Base-by-base conservation (phyloP, 2,888 invertebrate species). In the Nomada goodeniana region DNA sequence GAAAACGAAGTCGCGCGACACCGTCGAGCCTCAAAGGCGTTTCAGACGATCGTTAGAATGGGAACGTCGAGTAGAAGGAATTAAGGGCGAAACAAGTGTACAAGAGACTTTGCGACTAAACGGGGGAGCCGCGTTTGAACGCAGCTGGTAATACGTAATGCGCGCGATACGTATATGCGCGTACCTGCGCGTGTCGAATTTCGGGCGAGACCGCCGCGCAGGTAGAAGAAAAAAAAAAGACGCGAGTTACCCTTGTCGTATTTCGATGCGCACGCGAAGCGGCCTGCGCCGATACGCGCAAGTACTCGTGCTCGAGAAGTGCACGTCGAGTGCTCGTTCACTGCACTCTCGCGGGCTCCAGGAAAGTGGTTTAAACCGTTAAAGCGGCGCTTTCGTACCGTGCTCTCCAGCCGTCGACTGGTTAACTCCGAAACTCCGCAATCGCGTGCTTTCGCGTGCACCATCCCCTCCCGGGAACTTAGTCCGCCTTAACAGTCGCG, bases 361-460 rank as follows among this genome's bases (percentile, higher is more conserved):
- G 60, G 60, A 71, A 71, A 71, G 67, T 77, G 77, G 77, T 77
- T 68, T 47, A 70, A 64, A 70, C 74, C 74, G 82, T 78, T 78
- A 75, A 75, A 83, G 82, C 73, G 63, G 68, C 77, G 74, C 83
- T 83, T 78, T 78, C 83, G 70, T 82, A 64, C 53, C 63, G 29
- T 10, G 61, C 68, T 53, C 64, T 64, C 59, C 42, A 50, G 18
- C 61, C 23, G 15, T 11, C 18, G 10, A 47, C 47, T 20, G n/a
- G 29, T n/a, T 29, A 53, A 72, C 64, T 78, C 57, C 20, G 59
- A 64, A 72, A 60, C 67, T 63, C 42, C 29, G 55, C 7, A 61
- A 68, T 73, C 65, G 29, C 42, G 69, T 47, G 59, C 50, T 64
- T 69, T 80, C 52, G 69, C 44, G 47, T 44, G 11, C n/a, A 36